phyloP scores from a whole-genome alignment of 1,140 invertebrate species.

The Cyclargus thomasi region DNA sequence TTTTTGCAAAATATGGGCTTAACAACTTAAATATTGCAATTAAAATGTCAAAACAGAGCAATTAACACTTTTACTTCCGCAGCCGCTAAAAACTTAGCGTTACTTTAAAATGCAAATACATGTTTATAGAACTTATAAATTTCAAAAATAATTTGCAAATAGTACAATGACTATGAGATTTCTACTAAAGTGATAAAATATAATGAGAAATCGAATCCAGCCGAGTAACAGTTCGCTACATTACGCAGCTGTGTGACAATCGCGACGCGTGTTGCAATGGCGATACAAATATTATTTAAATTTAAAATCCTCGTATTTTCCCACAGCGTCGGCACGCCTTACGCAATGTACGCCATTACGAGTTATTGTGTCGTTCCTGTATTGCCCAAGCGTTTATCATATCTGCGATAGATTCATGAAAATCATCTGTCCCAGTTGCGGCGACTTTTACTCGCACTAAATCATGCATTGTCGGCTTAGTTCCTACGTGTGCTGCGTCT shows the following conservation, averaged over 20 bases:
- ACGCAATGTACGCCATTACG: conserved; percentile 47
- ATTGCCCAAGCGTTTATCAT: conserved; percentile 33
- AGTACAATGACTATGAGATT: neutral
- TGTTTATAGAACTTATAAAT: neutral
- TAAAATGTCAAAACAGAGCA: neutral
- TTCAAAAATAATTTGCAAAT: neutral
- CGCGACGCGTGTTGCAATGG: conserved; percentile 35
- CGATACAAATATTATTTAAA: conserved; percentile 68
- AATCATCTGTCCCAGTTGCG: conserved; percentile 10
- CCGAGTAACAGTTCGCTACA: neutral
- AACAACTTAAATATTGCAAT: neutral
- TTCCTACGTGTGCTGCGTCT: neutral
- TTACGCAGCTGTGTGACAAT: neutral
- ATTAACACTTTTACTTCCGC: neutral
- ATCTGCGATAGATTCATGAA: conserved; percentile 21
- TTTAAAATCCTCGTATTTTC: conserved; percentile 59
- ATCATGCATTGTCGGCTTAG: conserved; percentile 3
- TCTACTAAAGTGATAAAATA: neutral
- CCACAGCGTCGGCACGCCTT: conserved; percentile 49
- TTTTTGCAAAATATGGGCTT: neutral
- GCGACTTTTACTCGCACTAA: conserved; percentile 9
- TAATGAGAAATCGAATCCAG: neutral
- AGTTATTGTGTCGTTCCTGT: conserved; percentile 34
- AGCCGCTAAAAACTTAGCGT: too few relatives aligned
- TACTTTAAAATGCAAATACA: neutral